Percentiles rank a stretch among this genome's conserved stretches.
Conservation (phyloP, 92 coral and sea anemone species). For the Hydrozoanthus gracilis region DNA sequence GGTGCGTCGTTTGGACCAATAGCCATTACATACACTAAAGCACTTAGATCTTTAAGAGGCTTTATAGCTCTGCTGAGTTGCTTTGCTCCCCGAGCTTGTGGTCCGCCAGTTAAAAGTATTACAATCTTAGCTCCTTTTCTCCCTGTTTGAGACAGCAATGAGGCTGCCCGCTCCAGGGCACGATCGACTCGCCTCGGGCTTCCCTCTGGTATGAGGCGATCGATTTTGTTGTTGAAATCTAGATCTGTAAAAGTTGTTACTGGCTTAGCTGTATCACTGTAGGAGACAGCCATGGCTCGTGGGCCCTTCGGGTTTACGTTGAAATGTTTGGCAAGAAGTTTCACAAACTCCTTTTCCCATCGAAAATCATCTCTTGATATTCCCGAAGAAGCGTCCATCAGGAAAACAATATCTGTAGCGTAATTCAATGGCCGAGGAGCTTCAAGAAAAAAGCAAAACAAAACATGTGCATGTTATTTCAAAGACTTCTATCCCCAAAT, state of each 20-base stretch:
- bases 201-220: not conserved
- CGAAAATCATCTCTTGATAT: constrained; percentile 58
- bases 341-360: constrained; percentile 77
- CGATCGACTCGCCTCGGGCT: constrained; percentile 32
- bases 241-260: constrained; percentile 7
- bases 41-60: constrained; percentile 83
- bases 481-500: not conserved
- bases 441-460: not conserved
- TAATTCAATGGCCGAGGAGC: constrained; percentile 35
- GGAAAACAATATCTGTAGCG: constrained; percentile 68
- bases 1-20: constrained; percentile 69
- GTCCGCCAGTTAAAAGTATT: constrained; percentile 28
- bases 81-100: constrained; percentile 50
- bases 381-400: constrained; percentile 82
- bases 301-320: constrained; percentile 52
- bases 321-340: constrained; percentile 60
- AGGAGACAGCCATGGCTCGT: constrained; percentile 27
- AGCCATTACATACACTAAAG: constrained; percentile 80
- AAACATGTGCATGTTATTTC: not conserved
- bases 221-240: constrained; percentile 38
- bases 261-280: constrained; percentile 35
- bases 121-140: constrained; percentile 36
- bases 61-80: constrained; percentile 76
- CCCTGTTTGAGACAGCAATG: constrained; percentile 21
- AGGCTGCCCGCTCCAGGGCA: constrained; percentile 9